Evolutionary conservation across 2,888 invertebrate species (phyloP), one percentile per base, ranked within the genome.

Genomic region (Agrilus mali): DNA sequence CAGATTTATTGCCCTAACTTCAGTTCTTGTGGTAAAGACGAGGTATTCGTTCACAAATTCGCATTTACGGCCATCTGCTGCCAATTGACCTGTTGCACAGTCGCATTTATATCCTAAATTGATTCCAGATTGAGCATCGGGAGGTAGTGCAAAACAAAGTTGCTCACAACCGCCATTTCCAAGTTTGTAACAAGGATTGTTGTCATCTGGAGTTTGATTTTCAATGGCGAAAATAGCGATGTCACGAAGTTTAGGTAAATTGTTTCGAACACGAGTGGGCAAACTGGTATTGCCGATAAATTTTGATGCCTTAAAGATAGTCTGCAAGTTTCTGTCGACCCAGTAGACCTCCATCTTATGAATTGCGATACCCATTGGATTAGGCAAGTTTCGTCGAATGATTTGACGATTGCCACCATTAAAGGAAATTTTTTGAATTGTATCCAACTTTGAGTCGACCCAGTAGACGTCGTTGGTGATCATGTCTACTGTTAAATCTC

Each of bases 371-470:
- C 94, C 95, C 83, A 90, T 89, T 0, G 94, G 93, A 60, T 89
- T 92, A 0, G 96, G 94, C 13, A 94, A 67, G 59, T 93, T 89
- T 2, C 85, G 74, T 36, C 90, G 74, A 36, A 96, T 85, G 5
- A 89, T 77, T 60, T 87, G 86, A 48, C 87, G 72, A 56, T 82
- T 84, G 2, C 82, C 84, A 1, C 90, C 90, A 27, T 73, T 82
- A 63, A 78, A 88, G 0, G 86, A 82, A n/a, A 92, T 82, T 63
- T 86, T 88, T 61, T 95, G 95, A 44, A 98, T 94, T 56, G 83
- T 88, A 60, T 98, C 97, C 22, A 93, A 71, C 61, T 86, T 85
- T 0, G 93, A 87, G 64, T 98, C 98, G 0, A 94, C 92, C 97
- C 97, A 98, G 64, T 89, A 98, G 0, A 98, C 86, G 61, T 96